Evolutionary conservation across 1,140 invertebrate species (phyloP), one percentile per base, ranked within the genome.

Genomic region (Campoletis sonorensis): DNA sequence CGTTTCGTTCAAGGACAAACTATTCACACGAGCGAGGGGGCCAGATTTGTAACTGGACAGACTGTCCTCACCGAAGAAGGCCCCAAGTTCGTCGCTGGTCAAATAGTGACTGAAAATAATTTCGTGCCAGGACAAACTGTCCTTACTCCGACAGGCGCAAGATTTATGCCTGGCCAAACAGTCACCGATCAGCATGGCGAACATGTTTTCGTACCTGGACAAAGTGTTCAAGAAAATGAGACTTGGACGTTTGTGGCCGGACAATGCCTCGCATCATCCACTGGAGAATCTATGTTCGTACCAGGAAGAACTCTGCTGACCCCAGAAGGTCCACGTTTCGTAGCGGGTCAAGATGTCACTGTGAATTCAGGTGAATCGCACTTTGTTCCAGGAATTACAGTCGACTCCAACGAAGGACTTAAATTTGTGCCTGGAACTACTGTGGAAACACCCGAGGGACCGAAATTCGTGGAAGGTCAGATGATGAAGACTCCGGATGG

Each of bases 61-160:
- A 95, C 94, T 1, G 93, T 95, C 0, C 79, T 94, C 8, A 95
- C 95, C 1, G 91, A 93, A 77, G 94, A 95, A 80, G 95, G 94
- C 0, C 92, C 94, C 8, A 95, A 94, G 87, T 96, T 96, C 86
- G 92, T 96, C 18, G 94, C 95, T 4, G 95, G 95, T 33, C 94
- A 95, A 89, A 87, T 93, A 72, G 82, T 90, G 8, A 81, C 88
- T 23, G 89, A 94, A 76, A 93, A 94, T 76, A 91, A 90, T 45
- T 95, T 95, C 88, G 88, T 95, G 54, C 94, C 95, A 15, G 96
- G 95, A 3, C 95, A 96, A 92, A 93, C 94, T n/a, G 91, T 96
- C n/a, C 86, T 93, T 49, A 93, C 94, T 2, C 93, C 94, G 23
- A 93, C 94, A 27, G 93, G 91, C 27, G 84, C 89, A 0, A 90